Evolutionary conservation across 1,140 invertebrate species (phyloP).

Genomic region (Bombus haemorrhoidalis): DNA sequence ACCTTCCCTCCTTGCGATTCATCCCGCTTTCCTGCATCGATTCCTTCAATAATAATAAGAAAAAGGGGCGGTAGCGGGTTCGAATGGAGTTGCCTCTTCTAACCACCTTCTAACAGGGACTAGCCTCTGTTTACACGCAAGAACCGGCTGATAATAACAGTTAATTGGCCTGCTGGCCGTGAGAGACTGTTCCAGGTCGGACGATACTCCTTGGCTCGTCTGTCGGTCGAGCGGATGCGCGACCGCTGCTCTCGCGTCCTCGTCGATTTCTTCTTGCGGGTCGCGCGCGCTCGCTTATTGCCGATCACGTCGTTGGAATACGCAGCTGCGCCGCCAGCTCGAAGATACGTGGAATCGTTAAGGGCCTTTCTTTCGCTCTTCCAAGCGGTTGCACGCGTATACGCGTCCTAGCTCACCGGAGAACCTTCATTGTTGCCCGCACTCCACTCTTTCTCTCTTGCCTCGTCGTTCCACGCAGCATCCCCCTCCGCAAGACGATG

Average conservation of each 20-base stretch:
- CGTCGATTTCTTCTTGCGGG: constrained; percentile 51
- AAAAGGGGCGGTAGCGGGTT: background rate
- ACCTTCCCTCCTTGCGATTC: too few species aligned
- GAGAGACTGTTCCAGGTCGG: constrained; percentile 54
- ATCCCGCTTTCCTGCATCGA: too few species aligned
- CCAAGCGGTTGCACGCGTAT: background rate
- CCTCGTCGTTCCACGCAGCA: background rate
- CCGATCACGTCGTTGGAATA: constrained; percentile 53
- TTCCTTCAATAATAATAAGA: too few species aligned
- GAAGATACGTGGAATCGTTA: constrained; percentile 67
- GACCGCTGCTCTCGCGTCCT: constrained; percentile 46
- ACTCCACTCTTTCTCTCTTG: too few species aligned
- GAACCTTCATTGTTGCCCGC: constrained; percentile 35
- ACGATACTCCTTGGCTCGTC: constrained; percentile 49
- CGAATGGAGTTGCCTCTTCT: background rate
- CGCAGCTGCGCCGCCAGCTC: constrained; percentile 50
- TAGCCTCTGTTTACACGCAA: constrained; percentile 68
- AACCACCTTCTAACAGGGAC: background rate
- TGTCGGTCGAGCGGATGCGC: constrained; percentile 44
- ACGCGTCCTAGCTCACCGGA: background rate
- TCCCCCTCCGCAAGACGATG: background rate
- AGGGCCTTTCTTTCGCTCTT: constrained; percentile 56
- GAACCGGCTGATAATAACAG: constrained; percentile 74
- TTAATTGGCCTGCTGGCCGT: constrained; percentile 72
- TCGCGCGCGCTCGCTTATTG: constrained; percentile 52